Evolutionary conservation across 1,140 invertebrate genomes (phyloP), one percentile per base, ranked within the genome.

Genomic region (Rhopalosiphum maidis): DNA sequence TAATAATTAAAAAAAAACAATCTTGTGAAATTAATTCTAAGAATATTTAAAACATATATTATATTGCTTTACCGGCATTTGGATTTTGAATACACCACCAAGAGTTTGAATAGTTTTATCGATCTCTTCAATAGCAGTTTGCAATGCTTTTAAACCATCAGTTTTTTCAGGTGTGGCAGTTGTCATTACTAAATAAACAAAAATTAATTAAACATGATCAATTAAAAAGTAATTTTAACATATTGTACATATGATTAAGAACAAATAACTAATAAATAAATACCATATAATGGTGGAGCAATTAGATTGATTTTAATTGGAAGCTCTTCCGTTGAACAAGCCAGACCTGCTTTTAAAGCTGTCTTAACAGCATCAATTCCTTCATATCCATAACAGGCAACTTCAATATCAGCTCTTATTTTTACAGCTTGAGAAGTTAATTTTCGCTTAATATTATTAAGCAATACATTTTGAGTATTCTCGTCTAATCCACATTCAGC

Each of bases 291-390:
- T 82, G 99, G 99, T 85, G 99, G 99, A 68, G 99, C 99, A 95
- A 99, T 99, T 90, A 99, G 96, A 96, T 99, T 99, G 94, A 99
- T 99, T 96, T 99, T 99, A 94, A 99, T 99, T 18, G 98, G 98
- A 95, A 99, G 97, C 94, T 98, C 98, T 94, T 98, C 97, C 18
- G 98, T 99, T 8, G 99, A 99, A 77, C 98, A 96, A 90, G 97
- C 97, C n/a, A 99, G 96, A 7, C 99, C 99, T 95, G 98, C 96
- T 95, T 97, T 98, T 8, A 99, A 95, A 0, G 99, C 99, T 93
- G 97, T 96, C 95, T 99, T 99, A 0, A 99, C 99, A 77, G 99
- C 99, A 96, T 99, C 99, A 94, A 99, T 99, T 51, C 99, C 99
- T 95, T 99, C 99, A 95, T 99, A 99, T 9, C 98, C 99, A 95